Evolutionary conservation across 2,888 invertebrate genomes (phyloP), one percentile per base, ranked within the genome.

Genomic region (Eupithecia tripunctaria): DNA sequence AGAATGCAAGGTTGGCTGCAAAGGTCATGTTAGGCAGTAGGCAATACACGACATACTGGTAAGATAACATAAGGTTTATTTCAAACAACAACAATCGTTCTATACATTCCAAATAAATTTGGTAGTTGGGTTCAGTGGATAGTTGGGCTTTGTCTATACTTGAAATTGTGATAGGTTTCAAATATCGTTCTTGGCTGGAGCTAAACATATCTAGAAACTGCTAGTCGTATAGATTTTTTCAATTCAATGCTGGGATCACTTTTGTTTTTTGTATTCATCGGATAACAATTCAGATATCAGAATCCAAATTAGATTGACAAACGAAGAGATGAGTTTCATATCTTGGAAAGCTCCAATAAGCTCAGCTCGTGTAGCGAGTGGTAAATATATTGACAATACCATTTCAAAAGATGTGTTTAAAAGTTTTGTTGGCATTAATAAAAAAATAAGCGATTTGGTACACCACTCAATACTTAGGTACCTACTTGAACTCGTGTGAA

Each of bases 181-280:
- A 65, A 47, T 66, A 66, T 29, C 47, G 43, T 47, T 32, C 29
- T 66, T 32, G 66, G 47, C 66, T n/a, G 66, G n/a, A n/a, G 29
- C 6, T 66, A 66, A 66, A 47, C 29, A 66, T 51, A 65, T 21
- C 66, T 47, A 27, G 66, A 66, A 66, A 15, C 29, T 47, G 32
- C n/a, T 5, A 47, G 12, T n/a, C n/a, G 25, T 27, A 66, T 66
- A 12, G 66, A 18, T 29, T 66, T 32, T 47, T n/a, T n/a, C 66
- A 66, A 66, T 65, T 65, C 41, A 41, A 65, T 29, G 18, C 29
- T 29, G 60, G 29, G 60, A 29, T 15, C 18, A 18, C 60, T 29
- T 60, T 27, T 29, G 59, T 18, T 51, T 51, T 56, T 56, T 56
- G 25, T 4, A 12, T 25, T 25, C 25, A 25, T 56, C 25, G 12